phyloP scores from a whole-genome alignment of 2,888 invertebrate genomes.

The Stenchaetothrips biformis region DNA sequence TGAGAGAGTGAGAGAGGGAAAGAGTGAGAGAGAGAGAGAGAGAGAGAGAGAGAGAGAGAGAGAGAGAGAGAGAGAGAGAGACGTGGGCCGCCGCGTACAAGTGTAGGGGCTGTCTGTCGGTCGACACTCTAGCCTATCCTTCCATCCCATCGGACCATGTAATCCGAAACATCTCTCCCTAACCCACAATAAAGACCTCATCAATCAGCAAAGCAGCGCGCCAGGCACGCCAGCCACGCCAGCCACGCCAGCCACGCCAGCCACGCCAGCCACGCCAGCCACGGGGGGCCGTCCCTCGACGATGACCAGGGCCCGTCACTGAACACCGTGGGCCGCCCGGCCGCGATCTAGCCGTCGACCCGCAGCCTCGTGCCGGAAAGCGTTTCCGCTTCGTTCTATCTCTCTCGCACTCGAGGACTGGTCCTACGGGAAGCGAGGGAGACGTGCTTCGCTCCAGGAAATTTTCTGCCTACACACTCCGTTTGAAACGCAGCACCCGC shows the following conservation, averaged over 20 bases:
- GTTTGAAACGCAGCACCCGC: too few relatives aligned
- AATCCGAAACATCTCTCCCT: constrained; percentile 21
- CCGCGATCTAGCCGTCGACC: not conserved
- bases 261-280: too few relatives aligned
- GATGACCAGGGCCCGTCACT: not conserved
- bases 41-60: constrained; percentile 22
- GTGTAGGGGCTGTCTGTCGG: not conserved
- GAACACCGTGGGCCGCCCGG: not conserved
- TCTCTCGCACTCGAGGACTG: too few relatives aligned
- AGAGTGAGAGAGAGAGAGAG: constrained; percentile 16
- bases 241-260: too few relatives aligned
- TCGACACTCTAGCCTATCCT: not conserved
- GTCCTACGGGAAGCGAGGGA: too few relatives aligned
- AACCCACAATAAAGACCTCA: constrained; percentile 24
- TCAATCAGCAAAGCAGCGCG: not conserved
- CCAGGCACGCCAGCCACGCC: not conserved
- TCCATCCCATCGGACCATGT: not conserved
- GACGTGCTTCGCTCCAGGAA: too few relatives aligned
- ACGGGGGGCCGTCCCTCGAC: too few relatives aligned
- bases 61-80: constrained; percentile 14
- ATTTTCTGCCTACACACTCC: too few relatives aligned
- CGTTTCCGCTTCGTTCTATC: not conserved
- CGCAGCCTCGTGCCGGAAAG: not conserved
- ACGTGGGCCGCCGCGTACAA: not conserved
- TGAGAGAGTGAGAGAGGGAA: constrained; percentile 8